Evolutionary conservation across 2,888 invertebrate species (phyloP).

Genomic region (Apamea crenata): DNA sequence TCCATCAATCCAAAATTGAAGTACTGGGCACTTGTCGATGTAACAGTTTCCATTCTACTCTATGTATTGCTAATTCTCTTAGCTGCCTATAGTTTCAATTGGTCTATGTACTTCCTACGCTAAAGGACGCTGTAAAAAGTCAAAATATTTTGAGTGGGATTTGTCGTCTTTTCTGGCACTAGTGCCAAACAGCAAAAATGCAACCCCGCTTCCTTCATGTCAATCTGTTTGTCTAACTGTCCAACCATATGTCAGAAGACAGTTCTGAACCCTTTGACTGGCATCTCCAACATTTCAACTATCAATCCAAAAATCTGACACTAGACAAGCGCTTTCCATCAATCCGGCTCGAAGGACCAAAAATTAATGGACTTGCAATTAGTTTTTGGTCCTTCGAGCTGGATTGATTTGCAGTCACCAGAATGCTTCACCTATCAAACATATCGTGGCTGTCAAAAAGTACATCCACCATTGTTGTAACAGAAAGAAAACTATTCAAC

Average conservation of each 20-base stretch:
- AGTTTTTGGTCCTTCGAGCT: slow-evolving; percentile 22
- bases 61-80: not conserved
- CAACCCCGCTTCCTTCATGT: not conserved
- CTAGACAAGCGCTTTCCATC: slow-evolving; percentile 20
- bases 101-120: too few species aligned
- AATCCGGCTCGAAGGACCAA: not conserved
- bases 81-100: not conserved
- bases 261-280: slow-evolving; percentile 1
- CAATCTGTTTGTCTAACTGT: slow-evolving; percentile 21
- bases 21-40: too few species aligned
- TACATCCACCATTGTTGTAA: not conserved
- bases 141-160: not conserved
- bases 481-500: not conserved
- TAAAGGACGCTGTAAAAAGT: not conserved
- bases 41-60: not conserved
- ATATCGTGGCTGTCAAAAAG: not conserved
- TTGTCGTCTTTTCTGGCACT: not conserved
- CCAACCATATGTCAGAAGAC: slow-evolving; percentile 17
- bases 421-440: not conserved
- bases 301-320: slow-evolving; percentile 17
- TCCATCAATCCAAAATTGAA: slow-evolving; percentile 1
- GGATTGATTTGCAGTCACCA: slow-evolving; percentile 9
- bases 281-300: slow-evolving; percentile 3
- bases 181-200: slow-evolving; percentile 5
- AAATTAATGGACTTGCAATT: not conserved